phyloP scores from a whole-genome alignment of 2,888 invertebrate genomes.

The Drosophila bunnanda region DNA sequence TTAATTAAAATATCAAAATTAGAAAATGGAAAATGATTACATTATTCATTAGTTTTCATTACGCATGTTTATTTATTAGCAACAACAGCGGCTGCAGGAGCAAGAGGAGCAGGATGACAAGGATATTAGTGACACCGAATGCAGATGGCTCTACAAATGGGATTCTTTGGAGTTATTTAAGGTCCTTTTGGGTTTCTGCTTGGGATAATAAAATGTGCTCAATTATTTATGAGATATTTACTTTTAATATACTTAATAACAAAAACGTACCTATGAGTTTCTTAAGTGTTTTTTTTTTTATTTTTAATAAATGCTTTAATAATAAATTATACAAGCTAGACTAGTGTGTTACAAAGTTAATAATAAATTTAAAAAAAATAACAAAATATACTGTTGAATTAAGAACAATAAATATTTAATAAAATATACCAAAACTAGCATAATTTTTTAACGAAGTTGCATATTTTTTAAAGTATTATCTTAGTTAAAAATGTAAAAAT shows the following conservation, averaged over 20 bases:
- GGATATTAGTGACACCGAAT: conserved; percentile 19
- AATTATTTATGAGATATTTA: not conserved
- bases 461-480: not conserved
- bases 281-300: not conserved
- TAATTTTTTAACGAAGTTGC: not conserved
- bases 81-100: conserved; percentile 29
- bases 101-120: not conserved
- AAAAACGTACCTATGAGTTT: too few species aligned
- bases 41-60: conserved; percentile 82
- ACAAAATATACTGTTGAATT: not conserved
- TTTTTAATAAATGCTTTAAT: too few species aligned
- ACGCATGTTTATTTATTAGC: conserved; percentile 76
- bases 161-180: not conserved
- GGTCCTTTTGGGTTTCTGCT: not conserved
- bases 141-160: conserved; percentile 10
- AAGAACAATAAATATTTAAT: not conserved
- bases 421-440: not conserved
- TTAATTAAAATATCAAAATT: conserved; percentile 83
- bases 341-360: too few species aligned
- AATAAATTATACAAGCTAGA: too few species aligned
- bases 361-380: not conserved
- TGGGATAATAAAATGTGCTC: not conserved
- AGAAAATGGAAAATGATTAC: conserved; percentile 81
- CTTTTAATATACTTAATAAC: not conserved
- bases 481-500: not conserved